Base-by-base conservation (phyloP, 2,797 vertebrate species). In the Furcifer pardalis region DNA sequence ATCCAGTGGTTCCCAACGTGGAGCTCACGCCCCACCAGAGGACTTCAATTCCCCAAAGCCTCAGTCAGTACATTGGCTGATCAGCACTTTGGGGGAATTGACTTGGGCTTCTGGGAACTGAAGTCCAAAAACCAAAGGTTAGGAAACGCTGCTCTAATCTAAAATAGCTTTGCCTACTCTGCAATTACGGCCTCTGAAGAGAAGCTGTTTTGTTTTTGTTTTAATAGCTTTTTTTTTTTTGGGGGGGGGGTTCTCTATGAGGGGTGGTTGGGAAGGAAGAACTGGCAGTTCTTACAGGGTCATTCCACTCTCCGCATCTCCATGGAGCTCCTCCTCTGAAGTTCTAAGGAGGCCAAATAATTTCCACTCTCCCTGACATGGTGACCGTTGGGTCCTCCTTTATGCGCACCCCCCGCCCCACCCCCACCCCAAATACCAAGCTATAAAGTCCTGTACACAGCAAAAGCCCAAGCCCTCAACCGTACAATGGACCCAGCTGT, bases 401-500 rank as follows among this genome's bases (percentile, higher is more conserved):
- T 21, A 19, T 15, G 52, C 52, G 21, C 52, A 32, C 44, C 2
- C 35, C 56, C 49, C 59, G 30, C 23, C n/a, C n/a, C 44, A 32
- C 62, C 69, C 71, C 60, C 42, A 0, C 4, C 23, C 5, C 59
- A 76, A 71, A 86, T 62, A 73, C 73, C 84, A 81, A 56, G 77
- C 68, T 79, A 35, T 72, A 63, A 73, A 84, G 84, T 35, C 1
- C 32, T 32, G 82, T 17, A 56, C 9, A 4, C 9, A 56, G 77
- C 32, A 56, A 79, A 27, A 77, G 35, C 77, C n/a, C 49, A 21
- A 30, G 27, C 80, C 56, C 69, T n/a, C 59, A 3, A 9, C 49
- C 13, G 17, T 27, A 86, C 84, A 86, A 86, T 77, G 79, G 74
- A n/a, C 23, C 79, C 84, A 86, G 84, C 79, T 86, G 84, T 86